Evolutionary conservation across 2,113 vertebrate species (phyloP), one percentile per base, ranked within the genome.

Genomic region (Lanius ludovicianus): DNA sequence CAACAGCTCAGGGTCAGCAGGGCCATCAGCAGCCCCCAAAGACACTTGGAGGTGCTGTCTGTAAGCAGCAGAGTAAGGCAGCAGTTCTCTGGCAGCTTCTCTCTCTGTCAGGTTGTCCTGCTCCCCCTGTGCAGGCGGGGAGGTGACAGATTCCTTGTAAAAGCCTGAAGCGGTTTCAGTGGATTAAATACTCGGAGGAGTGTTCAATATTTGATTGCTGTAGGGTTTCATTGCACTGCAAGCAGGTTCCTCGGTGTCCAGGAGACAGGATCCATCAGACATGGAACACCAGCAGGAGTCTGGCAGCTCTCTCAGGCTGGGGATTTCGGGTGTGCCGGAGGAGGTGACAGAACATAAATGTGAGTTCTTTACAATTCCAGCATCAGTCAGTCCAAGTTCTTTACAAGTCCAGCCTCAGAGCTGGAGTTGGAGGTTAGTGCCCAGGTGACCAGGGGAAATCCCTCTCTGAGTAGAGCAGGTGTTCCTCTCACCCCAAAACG

Each of bases 121-220:
- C 35, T 87, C 47, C 69, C 52, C 24, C 16, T 20, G 42, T 0
- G 4, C 67, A 47, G 63, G 56, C 22, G 17, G 1, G 41, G 73
- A 96, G 64, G 89, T 94, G 92, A 64, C 74, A 91, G 84, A 84
- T 49, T 39, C 78, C 84, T 64, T 84, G 87, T 56, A 76, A 73
- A 64, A 87, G 70, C 78, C 93, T 83, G 87, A 19, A 87, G 85
- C 49, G 15, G 9, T 91, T 89, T 28, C 63, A 52, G 47, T 79
- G 78, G 65, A 63, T 91, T 60, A 71, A 87, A 84, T 42, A 35
- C 87, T 83, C 67, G 4, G n/a, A 78, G 84, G 84, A 71, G 27
- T 37, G 50, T 76, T 95, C 49, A 85, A 90, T 94, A 49, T 95
- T 96, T 91, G 70, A 79, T 96, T 76, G 35, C 86, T 90, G 44